These are phyloP conservation scores for Cyprinella venusta DNA, from an alignment of 2,797 vertebrate genomes.

Conservation along the genomic window DNA sequence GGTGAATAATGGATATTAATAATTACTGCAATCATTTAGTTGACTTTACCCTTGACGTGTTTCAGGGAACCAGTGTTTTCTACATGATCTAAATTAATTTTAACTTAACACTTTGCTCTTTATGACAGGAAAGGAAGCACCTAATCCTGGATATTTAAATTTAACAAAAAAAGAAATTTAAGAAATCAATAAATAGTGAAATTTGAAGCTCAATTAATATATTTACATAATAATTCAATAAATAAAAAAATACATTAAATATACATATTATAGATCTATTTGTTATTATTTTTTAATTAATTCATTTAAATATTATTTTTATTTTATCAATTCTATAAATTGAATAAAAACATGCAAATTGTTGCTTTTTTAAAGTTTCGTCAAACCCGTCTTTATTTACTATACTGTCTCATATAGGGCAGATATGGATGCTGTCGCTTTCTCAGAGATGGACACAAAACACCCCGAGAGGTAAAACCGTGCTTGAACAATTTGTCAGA, in stretches of 20 bases:
- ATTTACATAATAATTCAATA: not conserved
- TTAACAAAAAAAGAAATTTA: not conserved
- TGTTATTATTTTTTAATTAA: not conserved
- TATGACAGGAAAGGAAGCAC: not conserved
- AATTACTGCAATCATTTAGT: not conserved
- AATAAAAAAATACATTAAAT: not conserved
- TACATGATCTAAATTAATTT: not conserved
- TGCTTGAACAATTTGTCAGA: not conserved
- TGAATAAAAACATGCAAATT: not conserved
- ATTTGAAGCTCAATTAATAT: not conserved
- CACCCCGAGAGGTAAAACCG: conserved; percentile 87
- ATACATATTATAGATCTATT: not conserved
- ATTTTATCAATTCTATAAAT: not conserved
- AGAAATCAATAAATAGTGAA: not conserved
- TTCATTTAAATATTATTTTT: not conserved
- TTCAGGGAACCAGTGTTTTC: too few species aligned
- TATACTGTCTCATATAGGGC: conserved; percentile 79
- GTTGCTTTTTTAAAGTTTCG: not conserved
- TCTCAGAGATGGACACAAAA: conserved; percentile 95
- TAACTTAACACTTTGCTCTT: not conserved
- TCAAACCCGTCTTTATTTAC: not conserved
- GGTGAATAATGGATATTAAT: conserved; percentile 68
- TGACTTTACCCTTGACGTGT: not conserved
- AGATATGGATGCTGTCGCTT: conserved; percentile 97
- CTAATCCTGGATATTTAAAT: not conserved